Base-by-base conservation (phyloP, 2,888 invertebrate species). In the Baronia brevicornis region DNA sequence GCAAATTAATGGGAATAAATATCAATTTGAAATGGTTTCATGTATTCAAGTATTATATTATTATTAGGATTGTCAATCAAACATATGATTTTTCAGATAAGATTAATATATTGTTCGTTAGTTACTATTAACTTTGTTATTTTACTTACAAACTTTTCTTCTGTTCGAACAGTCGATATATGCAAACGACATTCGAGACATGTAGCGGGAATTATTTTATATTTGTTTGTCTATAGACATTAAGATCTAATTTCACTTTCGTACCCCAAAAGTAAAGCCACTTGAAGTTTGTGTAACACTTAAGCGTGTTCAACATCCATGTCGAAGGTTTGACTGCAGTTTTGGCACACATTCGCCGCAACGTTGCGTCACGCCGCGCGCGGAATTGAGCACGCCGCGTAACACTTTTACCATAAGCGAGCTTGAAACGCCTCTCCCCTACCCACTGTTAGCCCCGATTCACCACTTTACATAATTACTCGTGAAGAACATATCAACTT, bases 331-430 rank as follows among this genome's bases (percentile, higher is more conserved):
- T 54, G 61, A 56, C 62, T 82, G 80, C 79, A 79, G 65, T 79
- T 79, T 77, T 78, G 79, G 79, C 82, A 80, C 68, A 84, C 75
- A 80, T 82, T 79, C 66, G 71, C 65, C 34, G 42, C 32, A 43
- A 37, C 37, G 55, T 79, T 78, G 79, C 79, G 68, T 79, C 68
- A 75, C 54, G 50, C 51, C 53, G 57, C 43, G 51, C 52, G 53
- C 55, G 54, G 68, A 65, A 75, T 68, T 66, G 73, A 62, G 79
- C 65, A 65, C 78, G 65, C 55, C 63, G 69, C 68, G 79, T 80
- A 79, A 80, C 74, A 82, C 79, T 80, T 78, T 74, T 77, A 74
- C 77, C 70, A 69, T 73, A 69, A 66, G 71, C 55, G 63, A 43
- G 39, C 44, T 39, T 13, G 38, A 25, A 54, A 40, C 59, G 49